These are phyloP conservation scores for Beris morrisii DNA, from an alignment of 2,888 invertebrate species.

Conservation along the genomic window DNA sequence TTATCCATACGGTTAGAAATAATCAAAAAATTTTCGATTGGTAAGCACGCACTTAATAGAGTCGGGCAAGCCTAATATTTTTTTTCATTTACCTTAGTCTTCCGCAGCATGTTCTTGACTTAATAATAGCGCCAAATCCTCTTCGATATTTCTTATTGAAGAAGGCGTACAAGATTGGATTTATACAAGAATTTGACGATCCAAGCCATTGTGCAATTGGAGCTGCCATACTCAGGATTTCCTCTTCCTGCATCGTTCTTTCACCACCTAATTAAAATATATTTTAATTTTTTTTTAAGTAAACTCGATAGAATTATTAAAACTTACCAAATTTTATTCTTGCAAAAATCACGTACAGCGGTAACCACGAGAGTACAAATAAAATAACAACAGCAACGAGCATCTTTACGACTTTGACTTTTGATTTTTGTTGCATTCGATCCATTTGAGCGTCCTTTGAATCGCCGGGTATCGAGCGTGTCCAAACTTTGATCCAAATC, in stretches of 20 bases:
- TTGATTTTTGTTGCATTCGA: constrained; percentile 90
- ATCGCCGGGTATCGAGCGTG: constrained; percentile 85
- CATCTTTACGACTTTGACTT: constrained; percentile 95
- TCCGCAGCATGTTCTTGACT: constrained; percentile 83
- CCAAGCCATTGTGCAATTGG: constrained; percentile 93
- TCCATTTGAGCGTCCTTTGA: constrained; percentile 90
- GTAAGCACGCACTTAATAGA: too few relatives aligned
- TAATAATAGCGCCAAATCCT: constrained; percentile 85
- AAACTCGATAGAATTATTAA: background rate
- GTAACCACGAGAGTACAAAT: constrained; percentile 93
- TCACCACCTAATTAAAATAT: constrained; percentile 45
- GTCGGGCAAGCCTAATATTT: too few relatives aligned
- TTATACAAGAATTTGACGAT: constrained; percentile 92
- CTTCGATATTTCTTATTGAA: constrained; percentile 92
- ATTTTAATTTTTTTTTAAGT: constrained; percentile 23
- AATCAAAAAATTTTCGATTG: too few relatives aligned
- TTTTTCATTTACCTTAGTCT: constrained; percentile 61
- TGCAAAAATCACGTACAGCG: constrained; percentile 86
- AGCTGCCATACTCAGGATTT: constrained; percentile 75
- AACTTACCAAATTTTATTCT: constrained; percentile 79
- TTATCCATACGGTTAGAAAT: too few relatives aligned
- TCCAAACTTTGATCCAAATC: constrained; percentile 89
- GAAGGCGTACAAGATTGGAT: constrained; percentile 91
- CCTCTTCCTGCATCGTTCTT: constrained; percentile 76
- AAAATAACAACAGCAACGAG: constrained; percentile 87